Evolutionary conservation across 2,797 vertebrate species (phyloP).

Genomic region (Chelon labrosus): DNA sequence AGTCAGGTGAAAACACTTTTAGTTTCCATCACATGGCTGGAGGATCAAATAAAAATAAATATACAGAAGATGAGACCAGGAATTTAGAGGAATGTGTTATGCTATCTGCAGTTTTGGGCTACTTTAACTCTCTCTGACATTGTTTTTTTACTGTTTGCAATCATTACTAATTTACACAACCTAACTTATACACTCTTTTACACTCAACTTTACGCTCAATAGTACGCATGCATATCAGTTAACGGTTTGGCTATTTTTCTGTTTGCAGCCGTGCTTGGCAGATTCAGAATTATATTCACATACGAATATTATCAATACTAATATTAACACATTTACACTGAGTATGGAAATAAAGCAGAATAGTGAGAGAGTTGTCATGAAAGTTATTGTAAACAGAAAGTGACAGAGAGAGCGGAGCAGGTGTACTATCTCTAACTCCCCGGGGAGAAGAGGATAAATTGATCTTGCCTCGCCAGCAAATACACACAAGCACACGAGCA

Average conservation of each 20-base stretch:
- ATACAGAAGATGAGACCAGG: not conserved
- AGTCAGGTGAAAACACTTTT: no score
- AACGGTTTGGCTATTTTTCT: no score
- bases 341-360: slow-evolving; percentile 5
- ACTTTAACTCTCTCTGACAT: not conserved
- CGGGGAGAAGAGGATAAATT: slow-evolving; percentile 39
- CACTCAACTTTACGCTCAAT: no score
- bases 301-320: not conserved
- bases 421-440: slow-evolving; percentile 40
- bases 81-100: not conserved
- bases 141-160: not conserved
- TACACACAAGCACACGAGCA: not conserved
- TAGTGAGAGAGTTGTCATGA: not conserved
- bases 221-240: no score
- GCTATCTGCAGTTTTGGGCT: not conserved
- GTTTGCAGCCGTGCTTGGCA: no score
- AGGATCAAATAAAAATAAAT: not conserved
- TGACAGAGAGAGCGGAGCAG: slow-evolving; percentile 10
- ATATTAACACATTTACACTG: not conserved
- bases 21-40: no score
- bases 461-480: slow-evolving; percentile 42
- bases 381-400: slow-evolving; percentile 14
- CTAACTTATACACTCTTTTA: not conserved
- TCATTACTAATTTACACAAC: not conserved
- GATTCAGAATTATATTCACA: no score